Conservation (phyloP, 2,113 vertebrate species). For the Narcine bancroftii region DNA sequence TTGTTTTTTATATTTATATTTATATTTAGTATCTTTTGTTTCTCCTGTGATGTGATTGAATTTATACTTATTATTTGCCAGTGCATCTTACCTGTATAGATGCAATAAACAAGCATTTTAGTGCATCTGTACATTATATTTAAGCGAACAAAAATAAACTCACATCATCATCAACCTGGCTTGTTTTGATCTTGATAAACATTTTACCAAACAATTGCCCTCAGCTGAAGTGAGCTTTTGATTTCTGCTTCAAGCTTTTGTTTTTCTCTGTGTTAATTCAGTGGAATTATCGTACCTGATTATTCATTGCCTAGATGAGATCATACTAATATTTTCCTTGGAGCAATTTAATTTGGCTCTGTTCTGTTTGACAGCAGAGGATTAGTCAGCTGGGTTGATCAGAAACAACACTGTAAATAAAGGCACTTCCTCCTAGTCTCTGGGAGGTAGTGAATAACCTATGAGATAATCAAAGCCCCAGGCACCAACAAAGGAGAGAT, state of each 20-base stretch:
- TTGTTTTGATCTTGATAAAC: not conserved
- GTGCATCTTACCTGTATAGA: no score
- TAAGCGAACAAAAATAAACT: no score
- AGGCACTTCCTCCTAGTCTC: slow-evolving; percentile 27
- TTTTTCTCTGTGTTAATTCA: not conserved
- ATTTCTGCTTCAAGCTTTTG: not conserved
- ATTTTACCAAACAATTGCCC: not conserved
- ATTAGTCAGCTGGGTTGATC: slow-evolving; percentile 5
- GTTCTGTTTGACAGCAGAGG: not conserved
- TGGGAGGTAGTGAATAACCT: slow-evolving; percentile 24
- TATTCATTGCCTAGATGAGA: not conserved
- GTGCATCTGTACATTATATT: no score
- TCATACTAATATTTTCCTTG: slow-evolving; percentile 3
- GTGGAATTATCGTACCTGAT: not conserved
- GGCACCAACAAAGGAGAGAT: not conserved
- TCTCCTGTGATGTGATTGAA: no score
- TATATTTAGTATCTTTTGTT: no score
- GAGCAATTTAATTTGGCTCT: not conserved
- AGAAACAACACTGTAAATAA: slow-evolving; percentile 16
- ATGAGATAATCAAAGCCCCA: slow-evolving; percentile 2
- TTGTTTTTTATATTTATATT: no score
- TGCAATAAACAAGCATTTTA: no score
- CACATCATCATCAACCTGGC: not conserved
- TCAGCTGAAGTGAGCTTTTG: not conserved
- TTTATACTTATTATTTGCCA: no score